A percentile compares a stretch with the other conserved stretches of the same genome.
phyloP scores from a whole-genome alignment of 2,888 invertebrate species.

The Megastigmus dorsalis region DNA sequence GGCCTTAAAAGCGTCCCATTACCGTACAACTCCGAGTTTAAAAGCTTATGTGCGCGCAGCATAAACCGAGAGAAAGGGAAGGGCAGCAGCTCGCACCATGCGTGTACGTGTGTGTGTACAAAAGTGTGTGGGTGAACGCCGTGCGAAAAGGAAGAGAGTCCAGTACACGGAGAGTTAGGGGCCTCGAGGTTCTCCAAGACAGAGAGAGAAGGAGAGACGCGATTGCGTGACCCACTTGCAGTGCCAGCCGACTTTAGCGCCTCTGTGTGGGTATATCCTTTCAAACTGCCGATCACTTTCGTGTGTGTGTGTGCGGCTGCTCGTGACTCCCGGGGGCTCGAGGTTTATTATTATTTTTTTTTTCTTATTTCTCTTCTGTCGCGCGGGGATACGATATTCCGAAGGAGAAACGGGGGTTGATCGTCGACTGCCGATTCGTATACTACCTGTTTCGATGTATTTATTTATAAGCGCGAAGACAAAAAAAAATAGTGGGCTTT shows the following conservation, averaged over 20 bases:
- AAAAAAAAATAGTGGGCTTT: too few species aligned
- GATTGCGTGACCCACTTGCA: conserved; percentile 41
- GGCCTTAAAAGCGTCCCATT: neutral
- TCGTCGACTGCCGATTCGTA: too few species aligned
- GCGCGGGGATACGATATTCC: too few species aligned
- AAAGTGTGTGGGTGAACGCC: conserved; percentile 24
- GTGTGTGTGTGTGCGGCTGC: neutral
- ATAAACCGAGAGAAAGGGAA: conserved; percentile 35
- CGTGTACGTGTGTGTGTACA: too few species aligned
- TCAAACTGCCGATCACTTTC: conserved; percentile 45
- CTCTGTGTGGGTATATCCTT: too few species aligned
- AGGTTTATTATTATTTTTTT: too few species aligned
- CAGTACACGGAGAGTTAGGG: too few species aligned
- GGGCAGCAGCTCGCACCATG: neutral
- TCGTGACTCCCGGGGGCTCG: too few species aligned
- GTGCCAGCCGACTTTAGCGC: neutral
- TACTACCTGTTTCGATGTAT: too few species aligned
- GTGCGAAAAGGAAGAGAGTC: conserved; percentile 48
- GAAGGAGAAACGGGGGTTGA: too few species aligned
- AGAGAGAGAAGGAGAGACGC: neutral
- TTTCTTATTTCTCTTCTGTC: neutral
- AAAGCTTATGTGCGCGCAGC: neutral
- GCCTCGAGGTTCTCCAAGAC: too few species aligned
- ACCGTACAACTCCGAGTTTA: conserved; percentile 1
- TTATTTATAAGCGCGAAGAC: too few species aligned